Conservation (phyloP, 1,140 invertebrate genomes). For the Mycetomoellerius zeteki region DNA sequence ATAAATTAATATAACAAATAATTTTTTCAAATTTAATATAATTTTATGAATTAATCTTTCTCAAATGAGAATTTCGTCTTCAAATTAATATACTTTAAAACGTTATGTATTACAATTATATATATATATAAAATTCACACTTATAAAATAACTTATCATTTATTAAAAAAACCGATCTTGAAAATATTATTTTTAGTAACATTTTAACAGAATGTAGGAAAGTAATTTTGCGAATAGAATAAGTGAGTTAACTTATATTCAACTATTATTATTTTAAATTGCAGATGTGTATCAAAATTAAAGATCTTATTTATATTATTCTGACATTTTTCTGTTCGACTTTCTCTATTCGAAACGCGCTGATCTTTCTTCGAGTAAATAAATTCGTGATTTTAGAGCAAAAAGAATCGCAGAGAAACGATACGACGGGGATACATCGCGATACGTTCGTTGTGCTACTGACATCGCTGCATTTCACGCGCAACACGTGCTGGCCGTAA, state of each 20-base stretch:
- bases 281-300: not conserved
- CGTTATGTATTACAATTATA: too few relatives aligned
- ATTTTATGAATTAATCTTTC: too few relatives aligned
- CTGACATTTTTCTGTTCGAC: too few relatives aligned
- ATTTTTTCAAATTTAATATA: too few relatives aligned
- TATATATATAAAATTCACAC: not conserved
- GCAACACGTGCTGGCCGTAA: slow-evolving; percentile 64
- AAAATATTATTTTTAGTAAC: not conserved
- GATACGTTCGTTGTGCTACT: slow-evolving; percentile 51
- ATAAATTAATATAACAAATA: too few relatives aligned
- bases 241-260: not conserved
- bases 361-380: not conserved
- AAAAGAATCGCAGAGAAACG: not conserved
- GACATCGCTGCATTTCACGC: slow-evolving; percentile 12
- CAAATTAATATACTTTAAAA: too few relatives aligned
- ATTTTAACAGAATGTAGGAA: not conserved
- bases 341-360: not conserved
- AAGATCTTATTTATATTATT: not conserved
- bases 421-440: not conserved
- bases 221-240: not conserved
- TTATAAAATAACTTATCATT: not conserved
- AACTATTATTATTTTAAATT: not conserved
- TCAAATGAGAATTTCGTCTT: too few relatives aligned
- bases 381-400: not conserved
- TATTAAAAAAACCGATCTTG: not conserved